Base-by-base conservation (phyloP, 2,888 invertebrate genomes). In the Podotricha telesiphe region DNA sequence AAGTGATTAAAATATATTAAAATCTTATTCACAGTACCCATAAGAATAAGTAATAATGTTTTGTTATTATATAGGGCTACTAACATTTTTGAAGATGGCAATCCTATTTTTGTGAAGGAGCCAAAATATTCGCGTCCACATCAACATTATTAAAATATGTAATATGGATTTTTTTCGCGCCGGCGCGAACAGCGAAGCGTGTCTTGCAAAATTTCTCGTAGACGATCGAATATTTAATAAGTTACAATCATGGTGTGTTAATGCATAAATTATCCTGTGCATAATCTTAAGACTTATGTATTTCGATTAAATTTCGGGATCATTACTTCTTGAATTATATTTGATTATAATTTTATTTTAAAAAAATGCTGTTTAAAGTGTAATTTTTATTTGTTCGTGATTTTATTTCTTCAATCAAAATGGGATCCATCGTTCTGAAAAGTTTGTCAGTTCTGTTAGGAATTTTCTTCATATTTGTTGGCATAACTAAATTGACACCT, bases 401-500 rank as follows among this genome's bases (percentile, higher is more conserved):
- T 22, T 45, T 59, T 59, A n/a, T 45, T 45, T 22, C 22, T 28
- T 42, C 17, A 65, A 50, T 47, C 58, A 86, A 82, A 84, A 93
- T 92, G 92, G 93, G 89, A 73, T 93, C 97, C 77, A 95, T 98
- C 80, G 98, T 98, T 78, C 91, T 99, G 74, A 97, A 96, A 91
- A 98, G 98, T 84, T 94, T 99, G 80, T 98, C 98, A 63, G 94
- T 99, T 80, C 95, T 99, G 65, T 93, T 99, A 84, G 99, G 99
- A 72, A 93, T 98, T 80, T 99, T 99, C 93, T 99, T 99, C 88
- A 95, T 99, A 82, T 98, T 99, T 86, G 97, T 98, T 76, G 99
- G 99, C 70, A 95, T 97, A 70, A 96, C 99, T 83, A 99, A 99
- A 93, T 91, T 99, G 74, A 97, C 98, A 73, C 98, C 98, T 76